Base-by-base conservation (phyloP, 2,797 vertebrate genomes). In the Peromyscus nudipes region DNA sequence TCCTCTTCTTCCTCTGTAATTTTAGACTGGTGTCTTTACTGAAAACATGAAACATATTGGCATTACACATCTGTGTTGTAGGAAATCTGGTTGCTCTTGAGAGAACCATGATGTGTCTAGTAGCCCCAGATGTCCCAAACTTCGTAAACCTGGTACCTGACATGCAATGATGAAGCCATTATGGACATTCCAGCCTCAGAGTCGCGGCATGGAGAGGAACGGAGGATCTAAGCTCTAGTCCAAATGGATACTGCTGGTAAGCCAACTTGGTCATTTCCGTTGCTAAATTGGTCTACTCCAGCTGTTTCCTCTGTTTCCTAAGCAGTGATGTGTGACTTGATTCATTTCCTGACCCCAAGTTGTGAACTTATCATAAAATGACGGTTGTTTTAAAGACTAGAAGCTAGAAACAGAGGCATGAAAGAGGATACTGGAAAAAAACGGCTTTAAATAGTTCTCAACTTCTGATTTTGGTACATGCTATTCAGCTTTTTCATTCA, bases 11-110 rank as follows among this genome's bases (percentile, higher is more conserved):
- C 31, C 14, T 8, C 29, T 34, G 0, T 64, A 13, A 60, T 91
- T 93, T 96, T 67, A 67, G 29, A 82, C 67, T 46, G 21, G 60
- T 52, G 13, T n/a, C 11, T 85, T 93, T 92, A 49, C n/a, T 77
- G 52, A 71, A 83, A 71, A 89, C 9, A 8, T 69, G 34, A 75
- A 89, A 69, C 31, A 4, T 29, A 55, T 23, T 71, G 14, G 10
- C 57, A 46, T 64, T 90, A 65, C 31, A 46, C 21, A 62, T 16
- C 83, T 86, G 67, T 76, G 46, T 96, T 83, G 16, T 69, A 52
- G 76, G 40, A 55, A 40, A 34, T 55, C 55, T 75, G 69, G 76
- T 57, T 46, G 4, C 16, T 29, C 8, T 40, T 21, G 21, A 86
- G 94, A 80, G 27, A 25, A 86, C 34, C 75, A 13, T 4, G 23